Percentiles rank a stretch among this genome's conserved stretches.
These are phyloP conservation scores for Campoletis raptor DNA, from an alignment of 2,888 invertebrate genomes.

Conservation along the genomic window DNA sequence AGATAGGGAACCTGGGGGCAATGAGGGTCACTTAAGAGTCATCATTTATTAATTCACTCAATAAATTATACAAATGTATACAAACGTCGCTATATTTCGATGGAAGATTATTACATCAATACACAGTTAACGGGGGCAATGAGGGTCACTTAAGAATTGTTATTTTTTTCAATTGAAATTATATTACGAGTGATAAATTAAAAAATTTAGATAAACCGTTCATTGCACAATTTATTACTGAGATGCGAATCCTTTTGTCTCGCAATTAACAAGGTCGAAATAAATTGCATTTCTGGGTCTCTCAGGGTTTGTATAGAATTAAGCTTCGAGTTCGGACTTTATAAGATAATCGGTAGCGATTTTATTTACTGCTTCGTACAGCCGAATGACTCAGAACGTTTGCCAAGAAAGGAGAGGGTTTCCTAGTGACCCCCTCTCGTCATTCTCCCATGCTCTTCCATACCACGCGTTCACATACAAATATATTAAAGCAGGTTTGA, in stretches of 20 bases:
- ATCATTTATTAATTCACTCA: background rate
- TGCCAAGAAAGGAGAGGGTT: conserved; percentile 80
- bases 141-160: background rate
- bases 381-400: conserved; percentile 78
- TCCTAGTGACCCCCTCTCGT: conserved; percentile 70
- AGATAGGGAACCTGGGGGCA: background rate
- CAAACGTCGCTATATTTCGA: background rate
- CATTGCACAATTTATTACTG: background rate
- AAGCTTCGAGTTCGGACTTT: conserved; percentile 54
- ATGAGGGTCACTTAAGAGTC: background rate
- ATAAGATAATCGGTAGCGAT: conserved; percentile 70
- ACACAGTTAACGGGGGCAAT: background rate
- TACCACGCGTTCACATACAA: conserved; percentile 29
- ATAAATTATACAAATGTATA: background rate
- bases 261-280: background rate
- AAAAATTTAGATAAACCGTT: background rate
- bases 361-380: conserved; percentile 55
- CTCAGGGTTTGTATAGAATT: background rate
- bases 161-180: background rate
- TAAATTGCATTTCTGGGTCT: background rate
- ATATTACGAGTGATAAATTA: background rate
- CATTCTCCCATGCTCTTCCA: conserved; percentile 58
- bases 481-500: background rate
- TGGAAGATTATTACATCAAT: background rate
- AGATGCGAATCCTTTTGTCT: background rate